Percentiles rank a stretch among this genome's conserved stretches.
These are phyloP conservation scores for Sphinx pinastri DNA, from an alignment of 2,888 invertebrate genomes.

Conservation along the genomic window DNA sequence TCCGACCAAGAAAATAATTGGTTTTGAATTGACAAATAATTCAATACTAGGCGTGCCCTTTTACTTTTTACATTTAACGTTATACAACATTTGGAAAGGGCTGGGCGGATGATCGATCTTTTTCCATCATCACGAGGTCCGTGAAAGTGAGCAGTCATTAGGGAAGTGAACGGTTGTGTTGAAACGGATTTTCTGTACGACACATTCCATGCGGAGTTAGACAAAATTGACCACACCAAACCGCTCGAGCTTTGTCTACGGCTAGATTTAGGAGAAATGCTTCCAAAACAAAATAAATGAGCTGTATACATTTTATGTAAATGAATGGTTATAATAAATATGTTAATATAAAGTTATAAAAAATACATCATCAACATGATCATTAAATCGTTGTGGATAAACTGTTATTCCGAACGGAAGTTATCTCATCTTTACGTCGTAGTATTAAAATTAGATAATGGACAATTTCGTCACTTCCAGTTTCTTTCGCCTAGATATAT, in stretches of 20 bases:
- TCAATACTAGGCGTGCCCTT: neutral
- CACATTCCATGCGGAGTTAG: constrained; percentile 1
- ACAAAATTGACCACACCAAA: constrained; percentile 1
- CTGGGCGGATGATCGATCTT: constrained; percentile 4
- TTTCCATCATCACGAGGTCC: constrained; percentile 17
- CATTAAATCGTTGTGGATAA: neutral
- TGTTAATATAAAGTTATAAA: neutral
- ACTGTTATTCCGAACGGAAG: neutral
- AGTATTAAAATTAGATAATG: neutral
- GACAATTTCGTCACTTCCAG: neutral
- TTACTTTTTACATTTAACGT: neutral
- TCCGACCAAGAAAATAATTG: no score
- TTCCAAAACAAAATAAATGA: no score
- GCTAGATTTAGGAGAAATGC: neutral
- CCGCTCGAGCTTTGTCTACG: neutral
- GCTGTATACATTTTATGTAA: no score
- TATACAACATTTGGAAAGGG: constrained; percentile 3
- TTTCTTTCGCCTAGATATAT: neutral
- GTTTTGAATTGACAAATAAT: no score
- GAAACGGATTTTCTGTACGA: constrained; percentile 26
- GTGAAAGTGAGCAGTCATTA: constrained; percentile 25
- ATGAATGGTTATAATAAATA: neutral
- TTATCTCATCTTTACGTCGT: neutral
- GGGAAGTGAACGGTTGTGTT: constrained; percentile 28
- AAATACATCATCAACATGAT: neutral